Evolutionary conservation across 2,113 vertebrate genomes (phyloP), one percentile per base, ranked within the genome.

Genomic region (Glaucidium brasilianum): DNA sequence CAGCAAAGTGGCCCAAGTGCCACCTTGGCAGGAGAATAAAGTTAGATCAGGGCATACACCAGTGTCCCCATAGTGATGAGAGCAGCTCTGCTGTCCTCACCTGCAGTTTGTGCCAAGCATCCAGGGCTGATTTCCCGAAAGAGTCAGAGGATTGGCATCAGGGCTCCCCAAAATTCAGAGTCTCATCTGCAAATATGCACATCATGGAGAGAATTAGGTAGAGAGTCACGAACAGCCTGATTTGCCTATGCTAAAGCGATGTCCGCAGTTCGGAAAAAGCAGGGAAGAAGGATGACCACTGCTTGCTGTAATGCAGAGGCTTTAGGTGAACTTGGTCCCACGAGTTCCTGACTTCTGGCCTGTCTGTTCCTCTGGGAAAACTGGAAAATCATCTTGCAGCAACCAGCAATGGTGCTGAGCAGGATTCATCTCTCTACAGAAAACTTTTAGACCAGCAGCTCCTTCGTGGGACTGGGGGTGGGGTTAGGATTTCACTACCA

Each of bases 41-140:
- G 25, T 20, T 43, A 12, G 34, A 22, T 7, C 11, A 15, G 59
- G 23, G 34, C 15, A 5, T 2, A 30, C 52, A 16, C 3, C 21
- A 0, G 18, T 50, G 63, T 75, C 23, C 55, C 39, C 2, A 5
- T 0, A 2, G 50, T 5, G 83, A 45, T 13, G 62, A 62, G 14
- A 67, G n/a, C 71, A 77, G 81, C 66, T 25, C 59, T 69, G 69
- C 71, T 82, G 50, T n/a, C 41, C 34, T 43, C 56, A 13, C 25
- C 68, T 55, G 63, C 72, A 17, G 27, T 45, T 66, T 34, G 27
- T 60, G 63, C 71, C 50, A 41, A 66, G 47, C 25, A 39, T 3
- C n/a, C 60, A 9, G 16, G 67, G 60, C 37, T 9, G 6, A 15
- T 45, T 77, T 73, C 55, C 50, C 21, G 45, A 73, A 62, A 26